Evolutionary conservation across 2,797 vertebrate species (phyloP), one percentile per base, ranked within the genome.

Genomic region (Champsocephalus esox): DNA sequence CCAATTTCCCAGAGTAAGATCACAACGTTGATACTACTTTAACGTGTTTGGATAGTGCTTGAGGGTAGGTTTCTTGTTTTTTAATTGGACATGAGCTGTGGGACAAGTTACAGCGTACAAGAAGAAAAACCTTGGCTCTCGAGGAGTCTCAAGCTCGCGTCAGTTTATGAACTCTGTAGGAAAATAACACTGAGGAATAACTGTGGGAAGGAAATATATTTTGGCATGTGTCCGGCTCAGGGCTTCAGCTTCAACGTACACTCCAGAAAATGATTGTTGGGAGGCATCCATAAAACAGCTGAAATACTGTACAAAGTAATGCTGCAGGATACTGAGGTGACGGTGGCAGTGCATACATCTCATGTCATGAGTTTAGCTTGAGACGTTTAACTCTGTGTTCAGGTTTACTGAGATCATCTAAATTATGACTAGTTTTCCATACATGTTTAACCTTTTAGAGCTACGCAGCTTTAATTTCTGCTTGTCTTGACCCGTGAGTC

Each of bases 191-290:
- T 0, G 60, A 84, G 61, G 49, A 73, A 78, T 72, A 87, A 68
- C 81, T 82, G 75, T 59, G 78, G 77, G 66, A 71, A 84, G 73
- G 73, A 85, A 86, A 88, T 83, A 51, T 79, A 77, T 80, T 87
- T 79, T 87, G 84, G 82, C 88, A 80, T 66, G 73, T 56, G 24
- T 17, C 24, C 66, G 63, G 65, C 73, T 81, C 34, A 3, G 73
- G 65, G 34, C 12, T 79, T 80, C 24, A 56, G 79, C 70, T 82
- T 17, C 67, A 80, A 51, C 46, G 14, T 56, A 45, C 66, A 77
- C 71, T 75, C 32, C 19, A 54, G 62, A 67, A 66, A 68, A 59
- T 82, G 82, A 68, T 70, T 72, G 62, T 81, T 75, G 70, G 78
- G 56, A 54, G 63, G 60, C 65, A 17, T 81, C 57, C 74, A 77